Evolutionary conservation across 2,888 invertebrate species (phyloP).

Genomic region (Odontocolon sp.): DNA sequence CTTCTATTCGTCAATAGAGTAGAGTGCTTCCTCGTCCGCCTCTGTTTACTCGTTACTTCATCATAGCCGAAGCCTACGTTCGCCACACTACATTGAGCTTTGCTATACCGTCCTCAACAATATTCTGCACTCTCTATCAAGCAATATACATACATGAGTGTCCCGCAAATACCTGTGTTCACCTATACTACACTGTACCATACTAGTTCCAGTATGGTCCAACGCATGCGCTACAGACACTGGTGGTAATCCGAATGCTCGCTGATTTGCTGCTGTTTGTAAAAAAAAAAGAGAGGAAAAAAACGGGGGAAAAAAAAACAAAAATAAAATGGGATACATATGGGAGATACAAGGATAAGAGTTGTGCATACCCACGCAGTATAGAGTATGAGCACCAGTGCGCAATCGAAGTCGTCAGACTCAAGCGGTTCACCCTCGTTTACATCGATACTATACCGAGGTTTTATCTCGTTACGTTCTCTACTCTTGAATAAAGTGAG

Average conservation of each 20-base stretch:
- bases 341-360: neutral
- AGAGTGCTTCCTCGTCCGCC: neutral
- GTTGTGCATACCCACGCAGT: neutral
- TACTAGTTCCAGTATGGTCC: no score
- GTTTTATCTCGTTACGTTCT: conserved; percentile 12
- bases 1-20: neutral
- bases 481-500: neutral
- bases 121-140: no score
- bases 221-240: no score
- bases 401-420: neutral
- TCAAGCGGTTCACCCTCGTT: neutral
- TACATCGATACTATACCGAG: neutral
- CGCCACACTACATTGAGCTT: no score
- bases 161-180: no score
- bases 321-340: neutral
- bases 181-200: no score
- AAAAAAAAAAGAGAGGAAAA: conserved; percentile 9
- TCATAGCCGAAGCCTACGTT: neutral
- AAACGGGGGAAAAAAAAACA: no score
- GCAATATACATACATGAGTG: no score
- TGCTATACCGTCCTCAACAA: no score
- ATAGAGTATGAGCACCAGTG: neutral
- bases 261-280: neutral
- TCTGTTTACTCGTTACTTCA: conserved; percentile 27
- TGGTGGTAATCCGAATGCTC: neutral